Conservation (phyloP, 2,113 vertebrate genomes). For the Cinclus mexicanus region DNA sequence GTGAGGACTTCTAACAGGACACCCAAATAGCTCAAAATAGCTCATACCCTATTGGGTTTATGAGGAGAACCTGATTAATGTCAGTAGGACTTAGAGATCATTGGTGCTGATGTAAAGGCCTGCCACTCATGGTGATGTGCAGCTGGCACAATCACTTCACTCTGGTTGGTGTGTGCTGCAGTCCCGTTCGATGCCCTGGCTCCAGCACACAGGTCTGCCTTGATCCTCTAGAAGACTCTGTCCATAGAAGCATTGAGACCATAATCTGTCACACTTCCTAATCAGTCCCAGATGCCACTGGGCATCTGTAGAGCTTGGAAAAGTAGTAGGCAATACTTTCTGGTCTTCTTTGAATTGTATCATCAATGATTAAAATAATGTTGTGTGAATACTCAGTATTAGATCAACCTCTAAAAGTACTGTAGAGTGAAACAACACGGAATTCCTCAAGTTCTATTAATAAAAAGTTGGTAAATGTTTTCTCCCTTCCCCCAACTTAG, state of each 20-base stretch:
- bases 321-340: not conserved
- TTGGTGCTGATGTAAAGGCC: not conserved
- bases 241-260: not conserved
- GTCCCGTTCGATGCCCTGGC: rapidly evolving
- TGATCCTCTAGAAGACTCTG: not conserved
- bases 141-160: not conserved
- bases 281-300: not conserved
- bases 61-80: not conserved
- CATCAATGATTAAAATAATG: not conserved
- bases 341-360: not conserved
- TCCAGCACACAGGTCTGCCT: not conserved
- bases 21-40: not conserved
- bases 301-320: not conserved
- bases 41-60: not conserved
- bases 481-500: not conserved
- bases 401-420: not conserved
- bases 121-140: rapidly evolving
- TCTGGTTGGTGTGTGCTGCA: not conserved
- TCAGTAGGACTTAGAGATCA: not conserved
- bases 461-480: not conserved
- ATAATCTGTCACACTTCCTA: not conserved
- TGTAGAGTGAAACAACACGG: not conserved
- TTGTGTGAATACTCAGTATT: not conserved
- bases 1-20: not conserved
- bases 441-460: not conserved